A percentile compares a stretch with the other conserved stretches of the same genome.
phyloP scores from a whole-genome alignment of 2,797 vertebrate genomes.

The Fundulus diaphanus region DNA sequence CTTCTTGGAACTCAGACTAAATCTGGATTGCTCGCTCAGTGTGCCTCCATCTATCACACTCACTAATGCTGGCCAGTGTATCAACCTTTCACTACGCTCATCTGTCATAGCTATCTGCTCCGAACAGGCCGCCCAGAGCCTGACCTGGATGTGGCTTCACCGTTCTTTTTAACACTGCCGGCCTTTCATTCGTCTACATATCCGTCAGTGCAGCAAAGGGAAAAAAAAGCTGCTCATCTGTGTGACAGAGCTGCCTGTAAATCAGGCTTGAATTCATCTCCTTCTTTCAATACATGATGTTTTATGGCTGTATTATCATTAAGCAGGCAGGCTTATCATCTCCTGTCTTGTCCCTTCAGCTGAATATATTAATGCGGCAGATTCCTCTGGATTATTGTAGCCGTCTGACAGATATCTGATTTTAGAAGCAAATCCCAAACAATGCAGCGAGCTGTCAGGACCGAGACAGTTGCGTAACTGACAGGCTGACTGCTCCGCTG shows the following conservation, averaged over 20 bases:
- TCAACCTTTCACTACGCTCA: slow-evolving; percentile 58
- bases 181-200: slow-evolving; percentile 46
- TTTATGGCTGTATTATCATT: slow-evolving; percentile 50
- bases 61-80: slow-evolving; percentile 42
- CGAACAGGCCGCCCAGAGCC: slow-evolving; percentile 45
- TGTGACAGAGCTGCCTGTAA: slow-evolving; percentile 27
- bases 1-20: slow-evolving; percentile 19
- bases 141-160: slow-evolving; percentile 56
- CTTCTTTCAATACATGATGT: slow-evolving; percentile 36
- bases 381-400: slow-evolving; percentile 70
- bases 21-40: slow-evolving; percentile 13
- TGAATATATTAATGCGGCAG: slow-evolving; percentile 63
- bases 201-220: slow-evolving; percentile 40
- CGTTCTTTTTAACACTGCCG: slow-evolving; percentile 44
- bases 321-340: slow-evolving; percentile 52
- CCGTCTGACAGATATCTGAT: slow-evolving; percentile 70
- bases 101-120: slow-evolving; percentile 69
- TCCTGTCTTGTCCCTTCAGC: slow-evolving; percentile 48
- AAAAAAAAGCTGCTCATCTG: slow-evolving; percentile 19
- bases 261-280: slow-evolving; percentile 28
- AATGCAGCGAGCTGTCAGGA: slow-evolving; percentile 56
- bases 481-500: slow-evolving; percentile 54
- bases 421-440: slow-evolving; percentile 75
- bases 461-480: slow-evolving; percentile 69
- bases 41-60: slow-evolving; percentile 58